Conservation (phyloP, 2,113 vertebrate genomes). For the Cyphomyrus plagiostoma region DNA sequence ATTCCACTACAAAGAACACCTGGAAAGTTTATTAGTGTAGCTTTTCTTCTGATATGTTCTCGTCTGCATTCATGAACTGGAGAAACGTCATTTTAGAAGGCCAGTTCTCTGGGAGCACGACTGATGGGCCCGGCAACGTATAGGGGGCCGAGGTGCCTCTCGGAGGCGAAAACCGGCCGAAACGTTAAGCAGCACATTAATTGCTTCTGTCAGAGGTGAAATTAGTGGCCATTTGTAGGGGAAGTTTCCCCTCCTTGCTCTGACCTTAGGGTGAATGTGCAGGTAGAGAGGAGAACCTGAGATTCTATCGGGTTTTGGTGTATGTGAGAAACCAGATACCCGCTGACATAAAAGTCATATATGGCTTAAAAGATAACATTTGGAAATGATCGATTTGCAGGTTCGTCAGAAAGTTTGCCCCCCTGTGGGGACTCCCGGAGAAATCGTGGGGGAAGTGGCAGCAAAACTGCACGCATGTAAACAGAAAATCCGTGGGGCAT, state of each 20-base stretch:
- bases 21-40: constrained; percentile 29
- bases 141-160: not conserved
- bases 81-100: not conserved
- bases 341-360: not conserved
- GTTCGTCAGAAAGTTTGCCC: not conserved
- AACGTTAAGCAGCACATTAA: not conserved
- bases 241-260: not conserved
- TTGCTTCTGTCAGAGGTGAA: not conserved
- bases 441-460: not conserved
- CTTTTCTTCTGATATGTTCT: constrained; percentile 23
- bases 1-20: constrained; percentile 26
- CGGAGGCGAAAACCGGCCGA: not conserved
- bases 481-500: not conserved
- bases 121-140: not conserved
- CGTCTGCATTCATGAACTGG: not conserved
- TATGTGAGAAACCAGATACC: not conserved
- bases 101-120: too few species aligned
- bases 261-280: not conserved
- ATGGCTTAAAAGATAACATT: not conserved
- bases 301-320: not conserved
- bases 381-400: not conserved
- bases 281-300: not conserved
- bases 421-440: not conserved
- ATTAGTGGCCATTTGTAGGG: not conserved
- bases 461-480: not conserved